A percentile compares a stretch with the other conserved stretches of the same genome.
phyloP scores from a whole-genome alignment of 2,113 vertebrate species.

The Hydrolagus affinis region DNA sequence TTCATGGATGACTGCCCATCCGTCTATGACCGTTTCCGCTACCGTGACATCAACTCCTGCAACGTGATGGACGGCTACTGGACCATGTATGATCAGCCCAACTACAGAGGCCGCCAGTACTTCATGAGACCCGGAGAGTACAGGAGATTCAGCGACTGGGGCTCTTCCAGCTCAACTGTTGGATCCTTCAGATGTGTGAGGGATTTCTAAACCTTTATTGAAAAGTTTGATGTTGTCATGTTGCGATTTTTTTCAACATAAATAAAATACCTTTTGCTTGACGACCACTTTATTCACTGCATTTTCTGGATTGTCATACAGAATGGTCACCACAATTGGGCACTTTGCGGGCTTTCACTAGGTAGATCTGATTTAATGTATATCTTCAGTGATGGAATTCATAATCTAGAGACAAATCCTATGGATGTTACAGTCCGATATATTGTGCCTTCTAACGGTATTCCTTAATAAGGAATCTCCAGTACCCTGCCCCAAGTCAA shows the following conservation, averaged over 20 bases:
- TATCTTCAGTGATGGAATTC: too few relatives aligned
- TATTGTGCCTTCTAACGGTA: too few relatives aligned
- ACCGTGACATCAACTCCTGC: conserved; percentile 37
- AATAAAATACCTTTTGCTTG: not conserved
- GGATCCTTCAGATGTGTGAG: conserved; percentile 61
- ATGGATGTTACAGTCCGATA: too few relatives aligned
- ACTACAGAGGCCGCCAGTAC: conserved; percentile 41
- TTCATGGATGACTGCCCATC: conserved; percentile 56
- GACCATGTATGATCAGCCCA: conserved; percentile 28
- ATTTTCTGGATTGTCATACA: not conserved
- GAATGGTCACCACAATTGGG: not conserved
- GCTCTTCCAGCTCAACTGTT: conserved; percentile 54
- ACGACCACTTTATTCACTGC: not conserved
- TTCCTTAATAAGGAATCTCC: too few relatives aligned
- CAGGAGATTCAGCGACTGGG: conserved; percentile 51
- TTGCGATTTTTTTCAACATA: not conserved
- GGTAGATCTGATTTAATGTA: too few relatives aligned
- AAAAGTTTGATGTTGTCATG: not conserved
- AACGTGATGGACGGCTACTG: conserved; percentile 25
- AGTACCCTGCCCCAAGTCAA: too few relatives aligned
- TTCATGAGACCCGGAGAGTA: conserved; percentile 56
- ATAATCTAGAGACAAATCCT: too few relatives aligned
- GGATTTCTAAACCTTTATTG: conserved; percentile 36
- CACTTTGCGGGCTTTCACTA: too few relatives aligned
- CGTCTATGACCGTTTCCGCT: conserved; percentile 48